These are phyloP conservation scores for Bugulina stolonifera DNA, from an alignment of 2,888 invertebrate species.

Conservation along the genomic window DNA sequence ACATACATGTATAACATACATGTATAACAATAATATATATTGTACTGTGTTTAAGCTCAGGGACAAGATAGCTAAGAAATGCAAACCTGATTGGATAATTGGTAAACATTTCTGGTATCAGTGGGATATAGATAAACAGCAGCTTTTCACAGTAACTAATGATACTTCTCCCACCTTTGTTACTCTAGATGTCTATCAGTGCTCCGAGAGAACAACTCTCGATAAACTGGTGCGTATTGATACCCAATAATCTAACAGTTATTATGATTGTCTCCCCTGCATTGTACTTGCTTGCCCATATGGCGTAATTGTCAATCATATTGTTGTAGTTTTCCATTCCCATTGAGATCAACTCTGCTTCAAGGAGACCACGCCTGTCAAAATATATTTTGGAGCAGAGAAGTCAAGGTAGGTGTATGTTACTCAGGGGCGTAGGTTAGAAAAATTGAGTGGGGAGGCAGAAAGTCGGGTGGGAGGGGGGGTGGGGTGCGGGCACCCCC, in stretches of 20 bases:
- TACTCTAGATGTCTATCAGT: not conserved
- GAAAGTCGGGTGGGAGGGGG: too few species aligned
- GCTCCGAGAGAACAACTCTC: not conserved
- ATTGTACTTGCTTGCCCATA: too few species aligned
- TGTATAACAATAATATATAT: too few species aligned
- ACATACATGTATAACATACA: too few species aligned
- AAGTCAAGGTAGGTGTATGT: constrained; percentile 2
- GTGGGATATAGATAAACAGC: constrained; percentile 23
- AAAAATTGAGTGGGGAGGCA: too few species aligned
- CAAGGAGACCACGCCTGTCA: constrained; percentile 4
- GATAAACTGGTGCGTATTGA: not conserved
- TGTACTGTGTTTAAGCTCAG: too few species aligned
- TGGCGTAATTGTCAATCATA: too few species aligned
- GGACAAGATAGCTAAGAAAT: not conserved
- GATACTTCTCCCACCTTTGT: not conserved
- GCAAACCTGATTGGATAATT: constrained; percentile 25
- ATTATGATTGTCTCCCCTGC: too few species aligned
- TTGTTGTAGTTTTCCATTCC: constrained; percentile 15
- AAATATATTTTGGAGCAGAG: not conserved
- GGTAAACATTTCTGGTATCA: constrained; percentile 22
- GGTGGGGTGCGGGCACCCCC: too few species aligned
- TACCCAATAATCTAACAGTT: too few species aligned
- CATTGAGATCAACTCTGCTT: not conserved
- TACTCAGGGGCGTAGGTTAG: too few species aligned
- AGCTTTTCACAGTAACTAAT: not conserved